Percentiles rank a stretch among this genome's conserved stretches.
These are phyloP conservation scores for Criorhina ranunculi DNA, from an alignment of 2,888 invertebrate genomes.

Conservation along the genomic window DNA sequence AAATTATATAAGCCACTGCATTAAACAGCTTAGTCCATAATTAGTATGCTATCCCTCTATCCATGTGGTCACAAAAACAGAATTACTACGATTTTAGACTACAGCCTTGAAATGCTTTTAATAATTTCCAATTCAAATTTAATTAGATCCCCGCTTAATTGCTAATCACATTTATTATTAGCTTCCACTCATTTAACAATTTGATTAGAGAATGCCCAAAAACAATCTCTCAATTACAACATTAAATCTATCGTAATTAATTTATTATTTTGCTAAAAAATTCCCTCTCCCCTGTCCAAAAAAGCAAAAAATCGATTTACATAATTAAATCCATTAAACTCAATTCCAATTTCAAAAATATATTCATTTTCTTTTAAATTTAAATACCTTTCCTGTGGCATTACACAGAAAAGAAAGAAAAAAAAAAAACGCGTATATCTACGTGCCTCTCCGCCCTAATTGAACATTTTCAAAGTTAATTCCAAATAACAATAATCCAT, in stretches of 20 bases:
- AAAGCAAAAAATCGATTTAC: conserved; percentile 14
- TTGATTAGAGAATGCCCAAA: conserved; percentile 8
- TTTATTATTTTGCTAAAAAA: conserved; percentile 15
- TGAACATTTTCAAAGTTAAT: conserved; percentile 34
- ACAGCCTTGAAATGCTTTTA: not conserved
- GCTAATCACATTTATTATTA: conserved; percentile 18
- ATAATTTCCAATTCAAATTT: not conserved
- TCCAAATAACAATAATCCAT: conserved; percentile 23
- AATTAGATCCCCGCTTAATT: conserved; percentile 12
- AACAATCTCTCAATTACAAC: conserved; percentile 41
- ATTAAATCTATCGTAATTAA: conserved; percentile 40
- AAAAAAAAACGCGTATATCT: not conserved
- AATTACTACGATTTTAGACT: not conserved
- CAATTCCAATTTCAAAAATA: conserved; percentile 10
- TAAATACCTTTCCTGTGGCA: conserved; percentile 9
- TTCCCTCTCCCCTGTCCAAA: not conserved
- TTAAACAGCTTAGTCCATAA: no score
- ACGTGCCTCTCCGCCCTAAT: conserved; percentile 6
- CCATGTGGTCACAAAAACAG: no score
- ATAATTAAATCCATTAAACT: conserved; percentile 43
- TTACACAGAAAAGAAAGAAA: conserved; percentile 25
- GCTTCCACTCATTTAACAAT: conserved; percentile 18
- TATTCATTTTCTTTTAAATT: conserved; percentile 20
- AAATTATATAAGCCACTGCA: no score
- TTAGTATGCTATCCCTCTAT: no score